Evolutionary conservation across 2,797 vertebrate species (phyloP).

Genomic region (Gadopsis bispinosus): DNA sequence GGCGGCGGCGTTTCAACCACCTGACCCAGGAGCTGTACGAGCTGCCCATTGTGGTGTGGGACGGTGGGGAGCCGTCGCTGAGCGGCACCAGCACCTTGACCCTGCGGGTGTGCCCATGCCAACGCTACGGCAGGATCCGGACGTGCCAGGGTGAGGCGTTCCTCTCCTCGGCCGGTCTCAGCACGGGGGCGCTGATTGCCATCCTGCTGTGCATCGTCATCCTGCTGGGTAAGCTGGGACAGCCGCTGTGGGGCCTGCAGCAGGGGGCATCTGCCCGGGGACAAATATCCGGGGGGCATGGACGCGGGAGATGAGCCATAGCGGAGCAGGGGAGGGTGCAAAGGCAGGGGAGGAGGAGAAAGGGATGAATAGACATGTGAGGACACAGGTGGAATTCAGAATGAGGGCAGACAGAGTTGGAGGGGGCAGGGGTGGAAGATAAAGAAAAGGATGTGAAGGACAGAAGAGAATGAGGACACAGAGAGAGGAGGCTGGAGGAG

Average conservation of each 20-base stretch:
- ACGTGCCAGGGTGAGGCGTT: slow-evolving; percentile 94
- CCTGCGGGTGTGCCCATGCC: slow-evolving; percentile 93
- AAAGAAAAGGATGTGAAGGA: slow-evolving; percentile 37
- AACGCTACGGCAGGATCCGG: slow-evolving; percentile 88
- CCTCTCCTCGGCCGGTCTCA: slow-evolving; percentile 94
- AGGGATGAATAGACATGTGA: slow-evolving; percentile 52
- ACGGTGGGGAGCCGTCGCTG: slow-evolving; percentile 91
- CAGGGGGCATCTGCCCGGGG: slow-evolving; percentile 24
- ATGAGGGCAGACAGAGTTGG: slow-evolving; percentile 40
- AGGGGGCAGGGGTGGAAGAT: slow-evolving; percentile 27
- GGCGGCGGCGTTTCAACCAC: slow-evolving; percentile 91
- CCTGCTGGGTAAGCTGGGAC: slow-evolving; percentile 90
- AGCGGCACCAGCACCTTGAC: slow-evolving; percentile 96
- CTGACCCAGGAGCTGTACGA: slow-evolving; percentile 92
- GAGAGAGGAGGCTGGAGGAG: slow-evolving; percentile 15
- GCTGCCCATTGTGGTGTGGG: slow-evolving; percentile 93
- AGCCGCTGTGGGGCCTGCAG: slow-evolving; percentile 14
- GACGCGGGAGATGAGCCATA: slow-evolving; percentile 52
- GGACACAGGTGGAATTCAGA: slow-evolving; percentile 62
- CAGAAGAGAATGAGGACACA: slow-evolving; percentile 9
- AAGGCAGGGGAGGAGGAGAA: slow-evolving; percentile 60
- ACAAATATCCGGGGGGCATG: slow-evolving; percentile 37
- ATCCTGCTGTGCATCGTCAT: slow-evolving; percentile 97
- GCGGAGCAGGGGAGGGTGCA: slow-evolving; percentile 41
- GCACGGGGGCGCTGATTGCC: slow-evolving; percentile 96